Percentiles rank a stretch among this genome's conserved stretches.
Evolutionary conservation across 1,140 invertebrate species (phyloP).

Genomic region (Dryas iulia): DNA sequence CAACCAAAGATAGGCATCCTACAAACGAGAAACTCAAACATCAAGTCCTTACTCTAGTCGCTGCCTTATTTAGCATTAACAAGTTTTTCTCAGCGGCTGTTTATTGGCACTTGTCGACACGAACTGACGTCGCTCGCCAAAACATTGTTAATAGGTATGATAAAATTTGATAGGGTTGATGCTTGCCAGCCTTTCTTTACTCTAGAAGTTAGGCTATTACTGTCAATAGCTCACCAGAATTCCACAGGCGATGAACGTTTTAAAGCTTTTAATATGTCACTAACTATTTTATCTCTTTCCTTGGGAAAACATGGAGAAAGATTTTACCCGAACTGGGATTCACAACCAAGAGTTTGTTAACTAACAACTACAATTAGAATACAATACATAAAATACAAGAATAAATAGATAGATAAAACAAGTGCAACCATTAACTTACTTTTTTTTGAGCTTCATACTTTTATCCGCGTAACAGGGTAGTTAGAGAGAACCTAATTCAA

Average conservation of each 20-base stretch:
- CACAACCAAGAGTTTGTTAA: too few relatives aligned
- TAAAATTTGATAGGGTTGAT: constrained; percentile 69
- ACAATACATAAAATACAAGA: too few relatives aligned
- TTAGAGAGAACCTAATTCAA: too few relatives aligned
- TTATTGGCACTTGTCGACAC: constrained; percentile 32
- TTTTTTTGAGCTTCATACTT: too few relatives aligned
- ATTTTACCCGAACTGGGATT: too few relatives aligned
- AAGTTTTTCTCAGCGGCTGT: constrained; percentile 20
- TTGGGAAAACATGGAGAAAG: neutral
- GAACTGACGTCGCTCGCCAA: constrained; percentile 51
- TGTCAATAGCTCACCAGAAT: constrained; percentile 42
- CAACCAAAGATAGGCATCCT: constrained; percentile 5
- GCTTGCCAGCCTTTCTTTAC: constrained; percentile 38
- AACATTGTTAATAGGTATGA: constrained; percentile 69
- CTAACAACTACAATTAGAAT: too few relatives aligned
- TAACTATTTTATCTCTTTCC: neutral
- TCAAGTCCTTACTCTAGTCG: constrained; percentile 5
- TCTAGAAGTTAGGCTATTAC: constrained; percentile 37
- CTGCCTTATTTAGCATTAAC: constrained; percentile 12
- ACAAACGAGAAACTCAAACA: neutral
- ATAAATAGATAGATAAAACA: neutral
- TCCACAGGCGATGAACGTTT: constrained; percentile 32
- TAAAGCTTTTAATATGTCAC: constrained; percentile 10
- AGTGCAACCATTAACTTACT: too few relatives aligned
- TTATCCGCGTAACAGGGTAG: too few relatives aligned